Percentiles rank a stretch among this genome's conserved stretches.
phyloP scores from a whole-genome alignment of 2,797 vertebrate species.

The Poecilia velifera region DNA sequence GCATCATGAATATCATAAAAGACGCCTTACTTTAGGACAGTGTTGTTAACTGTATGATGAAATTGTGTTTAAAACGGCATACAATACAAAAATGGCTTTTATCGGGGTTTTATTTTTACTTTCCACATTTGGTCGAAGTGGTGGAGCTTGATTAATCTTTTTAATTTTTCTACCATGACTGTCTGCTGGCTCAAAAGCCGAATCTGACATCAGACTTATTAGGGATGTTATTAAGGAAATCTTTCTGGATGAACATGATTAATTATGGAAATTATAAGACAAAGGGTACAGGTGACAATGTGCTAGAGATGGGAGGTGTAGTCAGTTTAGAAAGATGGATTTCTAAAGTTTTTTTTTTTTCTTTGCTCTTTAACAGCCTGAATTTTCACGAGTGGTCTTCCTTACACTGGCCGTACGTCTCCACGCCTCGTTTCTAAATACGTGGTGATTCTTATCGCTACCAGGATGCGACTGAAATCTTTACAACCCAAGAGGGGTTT shows the following conservation, averaged over 20 bases:
- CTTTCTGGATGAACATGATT: slow-evolving; percentile 45
- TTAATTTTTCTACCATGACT: slow-evolving; percentile 62
- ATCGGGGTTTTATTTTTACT: slow-evolving; percentile 9
- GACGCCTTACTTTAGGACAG: slow-evolving; percentile 26
- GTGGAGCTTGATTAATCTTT: slow-evolving; percentile 64
- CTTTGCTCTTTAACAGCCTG: slow-evolving; percentile 8
- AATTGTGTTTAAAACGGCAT: not conserved
- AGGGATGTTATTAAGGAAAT: slow-evolving; percentile 61
- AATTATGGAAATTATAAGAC: slow-evolving; percentile 52
- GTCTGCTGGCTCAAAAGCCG: slow-evolving; percentile 47
- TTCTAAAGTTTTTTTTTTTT: not conserved
- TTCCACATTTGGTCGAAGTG: slow-evolving; percentile 42
- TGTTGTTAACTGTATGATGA: slow-evolving; percentile 4
- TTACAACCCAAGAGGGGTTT: slow-evolving; percentile 59
- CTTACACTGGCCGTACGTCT: slow-evolving; percentile 23
- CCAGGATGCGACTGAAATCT: slow-evolving; percentile 48
- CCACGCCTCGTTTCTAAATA: slow-evolving; percentile 55
- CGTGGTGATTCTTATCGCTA: slow-evolving; percentile 47
- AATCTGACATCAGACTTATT: slow-evolving; percentile 64
- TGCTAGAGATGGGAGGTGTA: not conserved
- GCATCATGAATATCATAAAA: slow-evolving; percentile 16
- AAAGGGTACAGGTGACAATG: slow-evolving; percentile 13
- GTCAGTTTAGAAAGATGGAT: not conserved
- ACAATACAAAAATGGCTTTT: slow-evolving; percentile 7
- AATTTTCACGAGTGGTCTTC: slow-evolving; percentile 22